Base-by-base conservation (phyloP, 1,140 invertebrate species). In the Dendroctonus valens region DNA sequence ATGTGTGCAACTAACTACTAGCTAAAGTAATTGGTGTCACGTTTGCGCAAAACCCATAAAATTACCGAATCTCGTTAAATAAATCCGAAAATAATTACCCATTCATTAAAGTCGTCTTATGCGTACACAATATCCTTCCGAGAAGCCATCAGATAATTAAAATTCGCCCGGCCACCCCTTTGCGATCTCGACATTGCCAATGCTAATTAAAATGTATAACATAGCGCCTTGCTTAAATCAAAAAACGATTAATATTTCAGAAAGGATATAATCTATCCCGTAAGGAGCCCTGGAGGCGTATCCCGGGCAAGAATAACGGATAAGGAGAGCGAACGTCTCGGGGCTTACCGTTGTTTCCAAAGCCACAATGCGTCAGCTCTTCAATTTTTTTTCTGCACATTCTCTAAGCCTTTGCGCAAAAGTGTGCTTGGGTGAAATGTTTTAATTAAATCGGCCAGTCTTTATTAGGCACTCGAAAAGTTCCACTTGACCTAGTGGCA, bases 231-330 rank as follows among this genome's bases (percentile, higher is more conserved):
- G 66, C 68, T 74, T 74, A 71, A 74, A 74, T 74, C 71, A 74
- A 74, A 74, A 74, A 74, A 72, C 72, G 69, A 74, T 74, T 74
- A 74, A 74, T 72, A 72, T 74, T 74, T 74, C 68, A 74, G 62
- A 53, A 71, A 70, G 70, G 71, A 72, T 74, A 72, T 74, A 74
- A 74, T 74, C 71, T 67, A 69, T 66, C 53, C 70, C 52, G 66
- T 14, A 59, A 64, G 69, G 63, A 26, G 46, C 12, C 37, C 37
- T 44, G 38, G 50, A 41, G 37, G 61, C 59, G 66, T 38, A 67
- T 61, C 50, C 62, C 38, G 15, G 14, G 26, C 8, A 57, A 46
- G 55, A 60, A 65, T 55, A 59, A 50, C 48, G 53, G 62, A 62
- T 59, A 41, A 59, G 57, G 41, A 12, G 48, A 53, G 50, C 59